Evolutionary conservation across 2,797 vertebrate genomes (phyloP).

Genomic region (Benthosema pterotum): DNA sequence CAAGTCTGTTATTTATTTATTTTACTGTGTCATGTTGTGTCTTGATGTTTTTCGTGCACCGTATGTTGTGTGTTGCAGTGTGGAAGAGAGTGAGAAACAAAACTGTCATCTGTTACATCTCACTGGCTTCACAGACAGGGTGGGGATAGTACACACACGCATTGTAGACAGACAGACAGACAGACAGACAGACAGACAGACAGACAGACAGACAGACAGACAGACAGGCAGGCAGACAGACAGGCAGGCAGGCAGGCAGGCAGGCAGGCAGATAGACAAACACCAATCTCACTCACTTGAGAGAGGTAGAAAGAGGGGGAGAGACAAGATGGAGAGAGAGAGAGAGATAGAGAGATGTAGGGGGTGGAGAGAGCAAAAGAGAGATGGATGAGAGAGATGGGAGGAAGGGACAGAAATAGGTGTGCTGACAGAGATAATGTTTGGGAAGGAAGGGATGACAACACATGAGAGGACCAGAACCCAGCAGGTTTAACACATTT

Average conservation of each 20-base stretch:
- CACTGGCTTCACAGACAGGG: conserved; percentile 28
- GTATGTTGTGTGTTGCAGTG: too few relatives aligned
- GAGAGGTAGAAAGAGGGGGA: not conserved
- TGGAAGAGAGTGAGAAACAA: not conserved
- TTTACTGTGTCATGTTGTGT: too few relatives aligned
- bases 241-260: too few relatives aligned
- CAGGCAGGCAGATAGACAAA: conserved; percentile 8
- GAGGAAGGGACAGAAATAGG: not conserved
- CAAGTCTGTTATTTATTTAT: too few relatives aligned
- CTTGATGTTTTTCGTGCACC: too few relatives aligned
- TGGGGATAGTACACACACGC: conserved; percentile 13
- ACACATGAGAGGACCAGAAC: not conserved
- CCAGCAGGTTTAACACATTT: conserved; percentile 7
- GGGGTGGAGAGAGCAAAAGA: not conserved
- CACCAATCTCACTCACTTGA: not conserved
- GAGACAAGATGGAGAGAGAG: conserved; percentile 26
- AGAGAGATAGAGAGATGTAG: not conserved
- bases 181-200: conserved; percentile 1
- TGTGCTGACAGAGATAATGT: not conserved
- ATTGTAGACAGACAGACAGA: too few relatives aligned
- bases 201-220: too few relatives aligned
- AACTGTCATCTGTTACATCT: conserved; percentile 11
- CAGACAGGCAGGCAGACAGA: too few relatives aligned
- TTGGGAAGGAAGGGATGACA: too few relatives aligned
- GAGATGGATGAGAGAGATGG: not conserved